phyloP scores from a whole-genome alignment of 2,113 vertebrate species.

The Callipepla californica region DNA sequence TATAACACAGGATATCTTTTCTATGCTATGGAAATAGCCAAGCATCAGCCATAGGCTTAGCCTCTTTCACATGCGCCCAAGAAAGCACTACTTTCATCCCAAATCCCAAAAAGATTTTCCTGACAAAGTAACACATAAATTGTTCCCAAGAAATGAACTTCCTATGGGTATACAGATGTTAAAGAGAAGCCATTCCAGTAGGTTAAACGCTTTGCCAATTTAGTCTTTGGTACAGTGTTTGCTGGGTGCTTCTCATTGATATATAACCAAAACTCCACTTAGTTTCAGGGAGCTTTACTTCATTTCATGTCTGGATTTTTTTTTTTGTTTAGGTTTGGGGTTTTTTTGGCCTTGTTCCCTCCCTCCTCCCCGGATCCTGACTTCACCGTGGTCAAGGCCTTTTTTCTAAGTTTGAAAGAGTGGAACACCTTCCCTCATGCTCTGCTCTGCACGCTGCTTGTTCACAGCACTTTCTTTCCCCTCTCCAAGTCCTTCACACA shows the following conservation, averaged over 20 bases:
- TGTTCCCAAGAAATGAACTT: neutral
- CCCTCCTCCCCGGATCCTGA: neutral
- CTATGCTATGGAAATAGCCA: neutral
- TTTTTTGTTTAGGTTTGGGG: neutral
- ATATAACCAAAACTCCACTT: neutral
- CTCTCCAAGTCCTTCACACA: neutral
- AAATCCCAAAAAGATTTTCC: neutral
- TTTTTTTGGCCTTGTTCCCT: neutral
- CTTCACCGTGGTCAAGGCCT: neutral
- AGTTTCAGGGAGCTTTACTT: neutral
- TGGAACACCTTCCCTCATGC: neutral
- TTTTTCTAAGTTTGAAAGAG: neutral
- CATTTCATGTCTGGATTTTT: neutral
- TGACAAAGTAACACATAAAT: neutral
- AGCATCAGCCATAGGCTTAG: slow-evolving; percentile 8
- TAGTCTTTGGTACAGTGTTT: neutral
- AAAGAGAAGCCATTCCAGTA: neutral
- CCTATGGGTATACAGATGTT: rapidly evolving
- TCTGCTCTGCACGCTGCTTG: neutral
- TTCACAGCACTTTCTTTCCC: neutral
- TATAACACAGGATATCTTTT: neutral
- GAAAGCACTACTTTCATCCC: neutral
- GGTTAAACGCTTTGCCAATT: neutral
- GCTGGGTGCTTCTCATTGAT: neutral
- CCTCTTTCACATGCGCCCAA: neutral